Evolutionary conservation across 2,113 vertebrate genomes (phyloP), one percentile per base, ranked within the genome.

Genomic region (Crypturellus undulatus): DNA sequence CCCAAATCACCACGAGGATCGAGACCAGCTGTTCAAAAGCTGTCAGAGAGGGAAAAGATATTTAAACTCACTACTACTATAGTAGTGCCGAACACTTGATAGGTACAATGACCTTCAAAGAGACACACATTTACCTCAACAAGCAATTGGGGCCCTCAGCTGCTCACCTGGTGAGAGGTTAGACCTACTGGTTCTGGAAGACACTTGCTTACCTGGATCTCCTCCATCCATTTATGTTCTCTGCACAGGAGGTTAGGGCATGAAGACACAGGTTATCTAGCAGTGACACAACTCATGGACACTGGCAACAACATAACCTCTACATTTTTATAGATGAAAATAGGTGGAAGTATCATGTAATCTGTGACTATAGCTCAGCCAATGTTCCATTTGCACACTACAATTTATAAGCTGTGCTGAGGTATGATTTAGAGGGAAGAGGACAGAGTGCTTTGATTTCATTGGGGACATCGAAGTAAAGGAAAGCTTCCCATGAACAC

Each of bases 21-120:
- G 60, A 59, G 87, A 89, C 59, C 78, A 95, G 68, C 59, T 89
- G 88, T 40, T 84, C 70, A 88, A 76, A 49, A 95, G 69, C 87
- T 67, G 71, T n/a, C n/a, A 76, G 4, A 22, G 42, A 24, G 47
- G 47, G 59, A 88, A 79, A 47, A 89, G 36, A 8, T 28, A 21
- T 83, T 79, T 70, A 65, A 91, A 58, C 47, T 58, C 19, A 71
- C 16, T 26, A 42, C 47, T 84, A 8, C 19, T 78, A 62, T 32
- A 76, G 69, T 6, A 68, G 43, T 0, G 0, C 34, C 65, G 18
- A 28, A 60, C 65, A 9, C 83, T 94, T 38, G 18, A 3, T 71
- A 49, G 59, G 77, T 81, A 49, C 38, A 63, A 30, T 56, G 75
- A 67, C 73, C 88, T 60, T 25, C 47, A 81, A 84, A 87, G 49